These are phyloP conservation scores for Lasioglossum lativentre DNA, from an alignment of 2,888 invertebrate genomes.

Conservation along the genomic window DNA sequence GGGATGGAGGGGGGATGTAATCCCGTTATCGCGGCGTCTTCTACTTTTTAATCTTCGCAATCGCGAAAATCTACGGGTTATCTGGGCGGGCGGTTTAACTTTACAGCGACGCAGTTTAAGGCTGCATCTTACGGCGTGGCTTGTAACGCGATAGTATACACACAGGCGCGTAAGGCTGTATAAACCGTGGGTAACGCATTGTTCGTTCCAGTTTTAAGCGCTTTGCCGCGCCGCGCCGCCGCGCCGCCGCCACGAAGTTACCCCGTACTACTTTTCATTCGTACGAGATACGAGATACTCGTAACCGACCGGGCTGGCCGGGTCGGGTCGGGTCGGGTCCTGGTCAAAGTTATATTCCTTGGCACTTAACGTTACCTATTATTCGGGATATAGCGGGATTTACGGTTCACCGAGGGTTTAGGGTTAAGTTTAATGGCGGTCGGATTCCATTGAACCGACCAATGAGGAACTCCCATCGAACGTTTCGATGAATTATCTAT, in stretches of 20 bases:
- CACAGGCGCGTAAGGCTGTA: neutral
- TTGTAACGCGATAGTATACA: constrained; percentile 30
- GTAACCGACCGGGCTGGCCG: no score
- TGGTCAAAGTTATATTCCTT: neutral
- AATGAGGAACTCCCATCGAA: neutral
- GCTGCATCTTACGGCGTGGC: neutral
- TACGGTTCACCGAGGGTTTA: neutral
- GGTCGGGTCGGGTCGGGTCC: neutral
- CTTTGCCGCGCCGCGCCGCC: no score
- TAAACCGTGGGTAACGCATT: constrained; percentile 29
- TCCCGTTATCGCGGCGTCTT: constrained; percentile 39
- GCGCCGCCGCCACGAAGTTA: neutral
- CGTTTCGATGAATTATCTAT: neutral
- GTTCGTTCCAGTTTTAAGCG: constrained; percentile 21
- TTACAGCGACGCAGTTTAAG: constrained; percentile 35
- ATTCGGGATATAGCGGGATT: neutral
- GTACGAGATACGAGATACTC: constrained; percentile 1
- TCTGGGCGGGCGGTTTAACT: constrained; percentile 42
- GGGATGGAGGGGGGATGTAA: constrained; percentile 12
- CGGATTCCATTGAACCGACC: neutral
- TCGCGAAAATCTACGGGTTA: constrained; percentile 7
- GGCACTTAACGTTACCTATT: neutral
- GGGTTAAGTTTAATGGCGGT: constrained; percentile 1
- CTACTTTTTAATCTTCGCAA: constrained; percentile 41
- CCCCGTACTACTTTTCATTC: constrained; percentile 22